Conservation (phyloP, 2,113 vertebrate genomes). For the Bombycilla garrulus region DNA sequence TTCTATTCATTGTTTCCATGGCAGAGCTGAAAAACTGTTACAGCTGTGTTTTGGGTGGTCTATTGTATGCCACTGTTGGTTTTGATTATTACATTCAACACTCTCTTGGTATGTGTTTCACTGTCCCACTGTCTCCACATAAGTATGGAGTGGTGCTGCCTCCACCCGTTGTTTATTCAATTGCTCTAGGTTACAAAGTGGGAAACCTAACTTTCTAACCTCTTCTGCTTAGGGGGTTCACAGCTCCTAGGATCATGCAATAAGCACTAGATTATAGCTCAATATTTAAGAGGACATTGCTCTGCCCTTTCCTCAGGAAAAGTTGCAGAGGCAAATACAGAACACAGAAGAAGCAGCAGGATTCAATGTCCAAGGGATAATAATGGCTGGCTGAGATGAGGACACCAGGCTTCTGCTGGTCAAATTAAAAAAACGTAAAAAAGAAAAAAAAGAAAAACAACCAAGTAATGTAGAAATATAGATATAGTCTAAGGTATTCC, state of each 20-base stretch:
- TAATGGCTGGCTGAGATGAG: neutral
- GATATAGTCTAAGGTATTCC: neutral
- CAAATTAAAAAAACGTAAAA: neutral
- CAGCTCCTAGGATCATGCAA: neutral
- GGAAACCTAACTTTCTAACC: neutral
- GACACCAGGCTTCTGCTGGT: neutral
- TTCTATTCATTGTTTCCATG: slow-evolving; percentile 43
- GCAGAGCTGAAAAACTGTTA: slow-evolving; percentile 35
- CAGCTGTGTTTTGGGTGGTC: slow-evolving; percentile 66
- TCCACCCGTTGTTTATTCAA: neutral
- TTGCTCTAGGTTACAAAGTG: neutral
- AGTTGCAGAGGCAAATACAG: neutral
- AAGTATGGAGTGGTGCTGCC: slow-evolving; percentile 34
- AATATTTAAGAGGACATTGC: neutral
- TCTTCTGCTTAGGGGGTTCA: neutral
- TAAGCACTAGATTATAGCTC: neutral
- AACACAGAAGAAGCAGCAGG: neutral
- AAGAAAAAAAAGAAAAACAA: neutral
- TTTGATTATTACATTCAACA: slow-evolving; percentile 50
- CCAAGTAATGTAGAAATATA: neutral
- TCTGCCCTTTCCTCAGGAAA: neutral
- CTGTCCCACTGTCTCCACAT: slow-evolving; percentile 6
- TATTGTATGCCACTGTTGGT: slow-evolving; percentile 51
- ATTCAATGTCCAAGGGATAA: neutral
- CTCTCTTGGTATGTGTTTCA: slow-evolving; percentile 11